Evolutionary conservation across 2,888 invertebrate genomes (phyloP), one percentile per base, ranked within the genome.

Genomic region (Spilarctia lutea): DNA sequence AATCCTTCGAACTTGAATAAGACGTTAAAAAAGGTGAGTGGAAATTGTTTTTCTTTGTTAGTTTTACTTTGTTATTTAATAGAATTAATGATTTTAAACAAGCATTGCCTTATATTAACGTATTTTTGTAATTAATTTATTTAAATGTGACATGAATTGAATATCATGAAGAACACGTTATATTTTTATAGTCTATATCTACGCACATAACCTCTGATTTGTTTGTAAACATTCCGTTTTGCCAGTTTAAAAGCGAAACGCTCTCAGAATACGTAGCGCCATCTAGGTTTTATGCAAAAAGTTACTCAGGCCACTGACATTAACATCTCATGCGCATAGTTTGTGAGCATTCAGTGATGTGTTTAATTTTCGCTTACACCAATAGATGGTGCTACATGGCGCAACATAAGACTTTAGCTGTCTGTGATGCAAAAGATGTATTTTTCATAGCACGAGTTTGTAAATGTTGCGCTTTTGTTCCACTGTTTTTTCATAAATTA

Each of bases 11-110:
- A 96, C 79, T 93, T 95, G 65, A 96, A 94, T 80, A 94, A 92
- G 85, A 84, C 91, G 80, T 94, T 95, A 84, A 97, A 96, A 94
- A 97, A 97, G 97, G 97, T 97, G 81, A 79, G 94, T 89, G 45
- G 70, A 67, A 45, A 69, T 16, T 68, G 27, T 65, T 67, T 72
- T 75, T 42, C n/a, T 27, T 48, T 72, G 35, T 65, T 42, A 48
- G n/a, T 20, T 65, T 56, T 65, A 60, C 56, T 16, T 13, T 30
- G 27, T 18, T 65, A 42, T 39, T 24, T 18, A 63, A 13, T 30
- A 13, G n/a, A 52, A 13, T 35, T n/a, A 0, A 35, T 33, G 2
- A 11, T 20, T 45, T 24, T 11, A 30, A 63, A 18, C 63, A 63
- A 3, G 30, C 63, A 27, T 30, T 30, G 18, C 30, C 7, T 2